A percentile compares a stretch with the other conserved stretches of the same genome.
phyloP scores from a whole-genome alignment of 2,113 vertebrate species.

The Megaceryle torquata region DNA sequence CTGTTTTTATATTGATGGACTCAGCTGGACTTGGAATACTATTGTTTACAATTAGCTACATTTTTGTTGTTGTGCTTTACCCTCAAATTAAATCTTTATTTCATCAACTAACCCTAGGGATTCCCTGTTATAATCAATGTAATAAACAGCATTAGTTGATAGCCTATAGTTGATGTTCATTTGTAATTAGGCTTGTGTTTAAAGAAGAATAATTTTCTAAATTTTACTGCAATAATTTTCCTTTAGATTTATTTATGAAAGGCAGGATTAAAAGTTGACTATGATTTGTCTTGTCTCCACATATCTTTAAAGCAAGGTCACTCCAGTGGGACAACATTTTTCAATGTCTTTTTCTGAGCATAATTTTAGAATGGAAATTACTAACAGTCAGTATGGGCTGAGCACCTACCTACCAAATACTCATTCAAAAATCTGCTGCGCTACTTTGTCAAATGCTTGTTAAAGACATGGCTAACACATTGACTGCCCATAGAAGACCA shows the following conservation, averaged over 20 bases:
- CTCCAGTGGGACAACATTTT: neutral
- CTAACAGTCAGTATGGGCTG: neutral
- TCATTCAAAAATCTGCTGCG: neutral
- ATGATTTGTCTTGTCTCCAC: conserved; percentile 62
- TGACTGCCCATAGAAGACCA: neutral
- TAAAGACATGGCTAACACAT: neutral
- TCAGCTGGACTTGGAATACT: conserved; percentile 79
- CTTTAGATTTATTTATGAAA: conserved; percentile 76
- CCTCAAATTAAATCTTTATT: conserved; percentile 82
- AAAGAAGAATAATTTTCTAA: conserved; percentile 71
- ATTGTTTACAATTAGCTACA: conserved; percentile 84
- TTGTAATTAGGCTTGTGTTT: conserved; percentile 76
- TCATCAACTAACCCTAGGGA: conserved; percentile 79
- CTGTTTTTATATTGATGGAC: conserved; percentile 83
- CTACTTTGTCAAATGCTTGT: neutral
- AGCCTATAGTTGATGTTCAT: conserved; percentile 59
- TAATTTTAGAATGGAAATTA: neutral
- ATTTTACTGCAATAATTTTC: conserved; percentile 72
- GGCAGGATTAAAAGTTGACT: conserved; percentile 72
- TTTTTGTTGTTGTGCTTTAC: conserved; percentile 83
- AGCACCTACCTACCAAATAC: neutral
- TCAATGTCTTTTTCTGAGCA: neutral
- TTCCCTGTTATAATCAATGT: conserved; percentile 74
- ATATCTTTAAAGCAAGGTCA: conserved; percentile 59
- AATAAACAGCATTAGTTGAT: conserved; percentile 79